Evolutionary conservation across 2,113 vertebrate genomes (phyloP).

Genomic region (Entosphenus tridentatus): DNA sequence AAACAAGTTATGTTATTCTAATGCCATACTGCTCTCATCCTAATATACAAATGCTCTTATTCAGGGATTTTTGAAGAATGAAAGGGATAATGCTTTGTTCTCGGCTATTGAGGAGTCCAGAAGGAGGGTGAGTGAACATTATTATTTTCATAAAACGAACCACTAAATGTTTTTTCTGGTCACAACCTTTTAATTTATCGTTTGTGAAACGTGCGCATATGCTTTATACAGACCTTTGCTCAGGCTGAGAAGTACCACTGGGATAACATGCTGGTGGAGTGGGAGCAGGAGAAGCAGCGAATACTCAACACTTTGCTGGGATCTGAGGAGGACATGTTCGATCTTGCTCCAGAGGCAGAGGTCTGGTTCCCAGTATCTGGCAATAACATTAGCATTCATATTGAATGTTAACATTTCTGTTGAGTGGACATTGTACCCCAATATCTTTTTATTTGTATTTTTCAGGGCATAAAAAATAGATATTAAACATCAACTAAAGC

Average conservation of each 20-base stretch:
- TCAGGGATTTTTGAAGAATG: constrained; percentile 90
- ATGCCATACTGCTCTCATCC: no score
- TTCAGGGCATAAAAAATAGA: no score
- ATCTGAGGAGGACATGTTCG: constrained; percentile 77
- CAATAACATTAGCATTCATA: no score
- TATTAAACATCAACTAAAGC: no score
- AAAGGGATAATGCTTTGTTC: constrained; percentile 81
- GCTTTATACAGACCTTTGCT: constrained; percentile 47
- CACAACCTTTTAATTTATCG: no score
- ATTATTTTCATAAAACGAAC: no score
- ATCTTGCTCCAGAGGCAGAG: constrained; percentile 91
- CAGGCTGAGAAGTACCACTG: constrained; percentile 88
- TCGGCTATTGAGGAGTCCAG: constrained; percentile 89
- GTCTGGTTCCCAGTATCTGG: constrained; percentile 18
- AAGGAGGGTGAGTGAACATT: constrained; percentile 47
- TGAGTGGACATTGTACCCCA: no score
- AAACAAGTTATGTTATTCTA: no score
- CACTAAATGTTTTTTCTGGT: no score
- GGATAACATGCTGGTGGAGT: constrained; percentile 92
- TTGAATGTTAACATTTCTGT: no score
- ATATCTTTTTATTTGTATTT: no score
- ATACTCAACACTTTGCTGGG: constrained; percentile 81
- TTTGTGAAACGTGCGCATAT: no score
- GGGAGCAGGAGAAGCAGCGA: constrained; percentile 95
- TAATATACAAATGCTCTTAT: neutral